Base-by-base conservation (phyloP, 2,888 invertebrate species). In the Drosophila rubida region DNA sequence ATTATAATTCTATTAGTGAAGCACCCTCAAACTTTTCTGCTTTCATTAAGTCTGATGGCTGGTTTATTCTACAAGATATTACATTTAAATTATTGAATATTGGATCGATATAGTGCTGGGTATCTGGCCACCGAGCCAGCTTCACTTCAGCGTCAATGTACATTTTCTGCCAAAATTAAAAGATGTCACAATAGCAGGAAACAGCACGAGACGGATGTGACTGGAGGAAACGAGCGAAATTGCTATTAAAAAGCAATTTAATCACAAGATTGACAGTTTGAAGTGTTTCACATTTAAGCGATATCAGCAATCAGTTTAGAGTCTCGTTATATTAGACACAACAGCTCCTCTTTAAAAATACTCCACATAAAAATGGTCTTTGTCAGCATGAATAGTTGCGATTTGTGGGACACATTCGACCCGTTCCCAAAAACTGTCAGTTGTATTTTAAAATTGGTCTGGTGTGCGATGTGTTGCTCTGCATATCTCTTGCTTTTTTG, bases 401-500 rank as follows among this genome's bases (percentile, higher is more conserved):
- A 11, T 30, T 14, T 27, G 5, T 25, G 27, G 9, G 30, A 32
- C 11, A 16, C 16, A 13, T 2, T 14, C 22, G 14, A 42, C 14
- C 39, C 13, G 39, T 41, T 30, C 14, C 22, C 37, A 35, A 60
- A 60, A 51, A 66, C 37, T 64, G 49, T 45, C 50, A 46, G 42
- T 30, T 48, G 14, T 41, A 23, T 35, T 53, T 19, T 55, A 46
- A 66, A 62, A 53, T 63, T 27, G 22, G 37, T 45, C 35, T 53
- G n/a, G 6, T n/a, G 23, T 44, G 19, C 13, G 54, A 4, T 23
- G 42, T 27, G n/a, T 46, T 46, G n/a, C 14, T 49, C 37, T 48
- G 55, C 7, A 55, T 53, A 39, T 61, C 54, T 68, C 59, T 45
- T 50, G 37, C n/a, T 62, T 35, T 69, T 82, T 58, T 60, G 25